Conservation (phyloP, 2,797 vertebrate genomes). For the Macrochelys suwanniensis region DNA sequence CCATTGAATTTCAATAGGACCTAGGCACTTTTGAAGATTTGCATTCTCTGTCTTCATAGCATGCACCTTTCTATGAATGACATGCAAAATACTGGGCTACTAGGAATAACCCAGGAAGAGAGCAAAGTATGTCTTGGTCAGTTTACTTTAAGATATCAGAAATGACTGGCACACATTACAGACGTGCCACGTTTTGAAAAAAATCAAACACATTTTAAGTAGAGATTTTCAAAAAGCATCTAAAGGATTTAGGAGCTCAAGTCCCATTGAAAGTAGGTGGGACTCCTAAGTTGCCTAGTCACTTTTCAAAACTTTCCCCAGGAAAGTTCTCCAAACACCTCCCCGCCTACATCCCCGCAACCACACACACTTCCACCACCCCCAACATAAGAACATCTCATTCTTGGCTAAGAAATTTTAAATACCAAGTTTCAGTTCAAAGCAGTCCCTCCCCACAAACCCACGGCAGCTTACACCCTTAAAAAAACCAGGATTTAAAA, state of each 20-base stretch:
- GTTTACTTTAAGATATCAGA: neutral
- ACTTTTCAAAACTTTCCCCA: neutral
- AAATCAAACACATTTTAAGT: neutral
- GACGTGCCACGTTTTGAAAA: neutral
- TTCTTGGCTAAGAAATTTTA: neutral
- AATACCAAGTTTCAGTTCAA: neutral
- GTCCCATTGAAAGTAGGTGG: conserved; percentile 14
- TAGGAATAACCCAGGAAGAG: neutral
- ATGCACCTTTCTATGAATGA: neutral
- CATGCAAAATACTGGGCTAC: neutral
- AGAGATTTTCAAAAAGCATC: neutral
- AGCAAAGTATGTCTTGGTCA: neutral
- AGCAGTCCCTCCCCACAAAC: neutral
- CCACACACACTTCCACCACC: neutral
- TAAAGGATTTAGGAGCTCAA: neutral
- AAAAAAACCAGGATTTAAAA: conserved; percentile 37
- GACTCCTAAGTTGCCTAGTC: neutral
- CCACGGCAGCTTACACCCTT: conserved; percentile 33
- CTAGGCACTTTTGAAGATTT: neutral
- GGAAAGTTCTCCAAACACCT: neutral
- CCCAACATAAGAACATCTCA: neutral
- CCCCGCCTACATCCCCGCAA: neutral
- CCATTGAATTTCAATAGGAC: neutral
- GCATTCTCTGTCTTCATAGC: neutral
- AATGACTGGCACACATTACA: neutral